Evolutionary conservation across 2,888 invertebrate species (phyloP).

Genomic region (Erannis defoliaria): DNA sequence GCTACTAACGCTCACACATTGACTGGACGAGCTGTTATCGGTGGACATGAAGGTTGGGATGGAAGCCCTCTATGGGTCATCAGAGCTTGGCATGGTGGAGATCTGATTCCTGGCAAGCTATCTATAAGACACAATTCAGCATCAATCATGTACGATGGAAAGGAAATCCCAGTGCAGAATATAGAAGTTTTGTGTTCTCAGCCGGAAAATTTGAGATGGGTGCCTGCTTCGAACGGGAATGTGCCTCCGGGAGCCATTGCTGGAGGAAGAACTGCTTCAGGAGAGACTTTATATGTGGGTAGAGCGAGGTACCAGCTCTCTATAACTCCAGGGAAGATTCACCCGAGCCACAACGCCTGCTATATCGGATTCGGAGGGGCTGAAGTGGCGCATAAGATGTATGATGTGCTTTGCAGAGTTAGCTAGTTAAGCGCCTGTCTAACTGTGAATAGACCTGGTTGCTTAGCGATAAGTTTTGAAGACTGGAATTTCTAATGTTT

Average conservation of each 20-base stretch:
- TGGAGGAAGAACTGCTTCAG: constrained; percentile 80
- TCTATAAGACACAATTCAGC: constrained; percentile 78
- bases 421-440: constrained; percentile 54
- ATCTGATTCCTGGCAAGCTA: constrained; percentile 79
- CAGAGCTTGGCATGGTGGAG: constrained; percentile 77
- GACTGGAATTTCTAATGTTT: constrained; percentile 20
- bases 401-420: constrained; percentile 75
- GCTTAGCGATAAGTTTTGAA: constrained; percentile 4
- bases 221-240: constrained; percentile 81
- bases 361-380: constrained; percentile 76
- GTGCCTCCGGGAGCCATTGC: constrained; percentile 85
- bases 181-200: constrained; percentile 76
- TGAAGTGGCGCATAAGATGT: constrained; percentile 76
- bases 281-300: constrained; percentile 85
- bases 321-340: constrained; percentile 86
- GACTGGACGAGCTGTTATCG: constrained; percentile 74
- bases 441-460: constrained; percentile 17
- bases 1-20: constrained; percentile 67
- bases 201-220: constrained; percentile 79
- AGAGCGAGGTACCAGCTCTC: constrained; percentile 86
- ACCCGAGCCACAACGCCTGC: constrained; percentile 74
- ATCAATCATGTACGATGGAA: constrained; percentile 71
- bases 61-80: constrained; percentile 82
- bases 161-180: constrained; percentile 77
- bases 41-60: constrained; percentile 83